A percentile compares a stretch with the other conserved stretches of the same genome.
Conservation (phyloP, 2,888 invertebrate genomes). For the Drosophila phalerata region DNA sequence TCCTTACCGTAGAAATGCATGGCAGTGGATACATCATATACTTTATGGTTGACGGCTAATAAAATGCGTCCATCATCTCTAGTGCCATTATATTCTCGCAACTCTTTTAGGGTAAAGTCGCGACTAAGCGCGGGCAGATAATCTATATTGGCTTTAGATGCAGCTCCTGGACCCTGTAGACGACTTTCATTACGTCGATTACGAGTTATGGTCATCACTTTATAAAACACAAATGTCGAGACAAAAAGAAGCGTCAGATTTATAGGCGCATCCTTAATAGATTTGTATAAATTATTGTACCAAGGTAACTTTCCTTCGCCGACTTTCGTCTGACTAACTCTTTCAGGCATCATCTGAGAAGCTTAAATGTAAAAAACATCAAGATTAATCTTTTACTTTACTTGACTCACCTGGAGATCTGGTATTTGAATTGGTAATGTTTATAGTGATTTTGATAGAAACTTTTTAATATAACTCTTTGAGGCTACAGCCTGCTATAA, state of each 20-base stretch:
- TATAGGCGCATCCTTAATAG: constrained; percentile 44
- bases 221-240: constrained; percentile 58
- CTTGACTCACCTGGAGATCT: neutral
- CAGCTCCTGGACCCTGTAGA: neutral
- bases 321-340: neutral
- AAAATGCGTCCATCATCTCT: constrained; percentile 57
- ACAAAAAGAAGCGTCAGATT: constrained; percentile 50
- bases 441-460: neutral
- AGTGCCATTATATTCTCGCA: constrained; percentile 49
- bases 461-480: neutral
- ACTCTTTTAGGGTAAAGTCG: constrained; percentile 52
- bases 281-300: constrained; percentile 47
- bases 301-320: constrained; percentile 38
- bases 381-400: neutral
- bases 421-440: neutral
- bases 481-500: constrained; percentile 26
- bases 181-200: constrained; percentile 12
- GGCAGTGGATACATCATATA: constrained; percentile 58
- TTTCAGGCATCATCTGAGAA: constrained; percentile 39
- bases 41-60: constrained; percentile 54
- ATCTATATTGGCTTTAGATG: neutral
- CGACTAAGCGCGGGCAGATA: constrained; percentile 23
- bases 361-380: neutral
- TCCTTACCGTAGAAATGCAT: constrained; percentile 51
- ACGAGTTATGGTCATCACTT: constrained; percentile 43